Conservation (phyloP, 1,140 invertebrate genomes). For the Drosophila varians region DNA sequence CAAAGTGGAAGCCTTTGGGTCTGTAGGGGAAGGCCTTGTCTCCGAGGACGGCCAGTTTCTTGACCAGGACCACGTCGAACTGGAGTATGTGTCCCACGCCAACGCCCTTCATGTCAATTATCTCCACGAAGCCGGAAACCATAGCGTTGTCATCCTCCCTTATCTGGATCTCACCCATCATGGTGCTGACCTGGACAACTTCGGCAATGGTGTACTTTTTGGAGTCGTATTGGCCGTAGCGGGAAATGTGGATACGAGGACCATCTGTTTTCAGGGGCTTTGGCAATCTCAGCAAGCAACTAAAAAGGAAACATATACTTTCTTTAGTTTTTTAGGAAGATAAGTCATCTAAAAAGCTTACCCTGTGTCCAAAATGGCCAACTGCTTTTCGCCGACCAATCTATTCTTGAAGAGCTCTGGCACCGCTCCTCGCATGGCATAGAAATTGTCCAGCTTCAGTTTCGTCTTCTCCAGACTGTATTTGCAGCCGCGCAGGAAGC, state of each 20-base stretch:
- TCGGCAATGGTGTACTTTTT: slow-evolving; percentile 83
- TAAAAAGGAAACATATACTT: background rate
- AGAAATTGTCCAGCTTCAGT: slow-evolving; percentile 87
- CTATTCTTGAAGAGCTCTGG: slow-evolving; percentile 85
- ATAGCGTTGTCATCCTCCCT: slow-evolving; percentile 84
- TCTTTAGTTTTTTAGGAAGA: background rate
- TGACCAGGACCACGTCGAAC: slow-evolving; percentile 84
- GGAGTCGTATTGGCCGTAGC: slow-evolving; percentile 84
- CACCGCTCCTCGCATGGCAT: slow-evolving; percentile 85
- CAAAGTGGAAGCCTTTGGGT: slow-evolving; percentile 85
- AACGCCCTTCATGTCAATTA: slow-evolving; percentile 84
- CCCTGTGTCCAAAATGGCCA: slow-evolving; percentile 71
- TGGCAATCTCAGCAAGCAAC: slow-evolving; percentile 75
- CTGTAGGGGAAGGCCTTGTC: slow-evolving; percentile 85
- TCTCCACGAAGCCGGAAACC: slow-evolving; percentile 83
- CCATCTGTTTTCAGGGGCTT: slow-evolving; percentile 82
- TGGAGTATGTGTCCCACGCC: slow-evolving; percentile 84
- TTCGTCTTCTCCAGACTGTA: slow-evolving; percentile 88
- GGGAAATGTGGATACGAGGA: slow-evolving; percentile 84
- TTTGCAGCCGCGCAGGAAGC: slow-evolving; percentile 88
- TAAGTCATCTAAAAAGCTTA: slow-evolving; percentile 13
- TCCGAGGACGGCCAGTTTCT: slow-evolving; percentile 84
- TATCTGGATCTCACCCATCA: slow-evolving; percentile 84
- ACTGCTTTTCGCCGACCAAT: slow-evolving; percentile 69
- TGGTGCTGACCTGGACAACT: slow-evolving; percentile 83